phyloP scores from a whole-genome alignment of 2,797 vertebrate genomes.

The Molossus molossus region DNA sequence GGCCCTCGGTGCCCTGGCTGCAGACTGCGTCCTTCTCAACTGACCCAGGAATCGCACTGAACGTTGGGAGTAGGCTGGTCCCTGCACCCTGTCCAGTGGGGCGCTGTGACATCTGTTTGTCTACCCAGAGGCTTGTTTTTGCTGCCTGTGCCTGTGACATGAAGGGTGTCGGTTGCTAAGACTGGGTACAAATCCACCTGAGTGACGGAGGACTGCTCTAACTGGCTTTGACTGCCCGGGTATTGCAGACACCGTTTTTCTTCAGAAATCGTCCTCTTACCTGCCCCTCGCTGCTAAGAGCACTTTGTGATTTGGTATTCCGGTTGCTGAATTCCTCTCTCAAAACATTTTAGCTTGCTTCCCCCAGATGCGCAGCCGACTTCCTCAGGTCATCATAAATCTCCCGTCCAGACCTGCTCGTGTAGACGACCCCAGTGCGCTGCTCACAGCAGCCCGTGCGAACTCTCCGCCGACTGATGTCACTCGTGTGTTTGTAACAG shows the following conservation, averaged over 20 bases:
- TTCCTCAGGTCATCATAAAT: constrained; percentile 4
- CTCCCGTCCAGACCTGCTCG: neutral
- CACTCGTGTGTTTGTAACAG: neutral
- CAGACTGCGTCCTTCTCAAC: neutral
- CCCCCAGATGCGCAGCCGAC: neutral
- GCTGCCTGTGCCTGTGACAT: neutral
- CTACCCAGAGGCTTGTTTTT: neutral
- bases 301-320: constrained; percentile 56
- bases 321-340: constrained; percentile 19
- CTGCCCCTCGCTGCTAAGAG: constrained; percentile 44
- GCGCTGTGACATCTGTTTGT: neutral
- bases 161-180: neutral
- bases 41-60: neutral
- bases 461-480: neutral
- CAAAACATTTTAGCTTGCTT: constrained; percentile 36
- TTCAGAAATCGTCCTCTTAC: constrained; percentile 4
- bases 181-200: neutral
- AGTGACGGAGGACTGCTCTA: neutral
- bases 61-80: neutral
- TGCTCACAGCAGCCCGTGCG: neutral
- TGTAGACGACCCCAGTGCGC: neutral
- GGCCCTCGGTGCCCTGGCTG: neutral
- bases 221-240: constrained; percentile 18
- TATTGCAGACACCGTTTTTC: constrained; percentile 52
- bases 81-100: neutral